These are phyloP conservation scores for Lamprologus ornatipinnis DNA, from an alignment of 2,113 vertebrate species.

Conservation along the genomic window DNA sequence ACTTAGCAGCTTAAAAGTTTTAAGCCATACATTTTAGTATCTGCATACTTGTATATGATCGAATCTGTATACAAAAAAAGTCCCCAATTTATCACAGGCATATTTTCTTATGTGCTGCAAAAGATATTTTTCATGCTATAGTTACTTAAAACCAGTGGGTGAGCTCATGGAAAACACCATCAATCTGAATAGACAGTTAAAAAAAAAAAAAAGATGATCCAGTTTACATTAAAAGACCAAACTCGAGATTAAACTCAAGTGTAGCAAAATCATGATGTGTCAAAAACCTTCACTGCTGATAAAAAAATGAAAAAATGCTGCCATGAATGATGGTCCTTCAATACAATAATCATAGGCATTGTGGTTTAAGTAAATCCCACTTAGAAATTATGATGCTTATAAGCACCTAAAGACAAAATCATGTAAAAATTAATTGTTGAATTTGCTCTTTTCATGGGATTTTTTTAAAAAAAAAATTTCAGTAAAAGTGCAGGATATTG, in stretches of 20 bases:
- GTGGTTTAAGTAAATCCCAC: neutral
- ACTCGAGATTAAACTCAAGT: neutral
- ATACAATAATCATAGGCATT: neutral
- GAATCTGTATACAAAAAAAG: neutral
- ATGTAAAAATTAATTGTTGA: neutral
- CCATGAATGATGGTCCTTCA: neutral
- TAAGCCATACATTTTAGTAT: neutral
- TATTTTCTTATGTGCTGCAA: neutral
- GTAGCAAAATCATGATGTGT: neutral
- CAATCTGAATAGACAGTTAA: neutral
- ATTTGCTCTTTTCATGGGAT: neutral
- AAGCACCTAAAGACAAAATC: neutral
- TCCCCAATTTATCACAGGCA: neutral
- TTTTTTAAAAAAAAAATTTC: no score
- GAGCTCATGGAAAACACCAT: neutral
- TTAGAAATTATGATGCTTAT: neutral
- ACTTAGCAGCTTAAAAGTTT: neutral
- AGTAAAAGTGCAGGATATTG: neutral
- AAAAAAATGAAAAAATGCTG: neutral
- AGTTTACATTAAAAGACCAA: neutral
- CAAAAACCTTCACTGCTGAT: neutral
- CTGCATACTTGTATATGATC: neutral
- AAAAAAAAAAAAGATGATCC: neutral
- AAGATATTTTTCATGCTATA: neutral
- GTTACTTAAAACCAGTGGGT: neutral